These are phyloP conservation scores for Ornithoptera alexandrae DNA, from an alignment of 2,888 invertebrate genomes.

Conservation along the genomic window DNA sequence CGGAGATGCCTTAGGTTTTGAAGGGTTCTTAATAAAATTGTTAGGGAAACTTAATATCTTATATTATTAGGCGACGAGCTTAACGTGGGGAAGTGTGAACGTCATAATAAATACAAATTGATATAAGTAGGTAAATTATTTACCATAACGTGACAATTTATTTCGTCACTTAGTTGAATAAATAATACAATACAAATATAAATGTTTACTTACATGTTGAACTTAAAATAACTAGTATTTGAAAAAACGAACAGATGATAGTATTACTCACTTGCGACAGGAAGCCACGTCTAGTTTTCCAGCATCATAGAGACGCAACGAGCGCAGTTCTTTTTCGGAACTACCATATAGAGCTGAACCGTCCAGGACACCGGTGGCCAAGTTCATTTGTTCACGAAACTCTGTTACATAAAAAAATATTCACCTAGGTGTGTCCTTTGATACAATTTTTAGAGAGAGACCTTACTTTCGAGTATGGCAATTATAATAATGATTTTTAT, in stretches of 20 bases:
- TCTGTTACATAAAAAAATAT: slow-evolving; percentile 64
- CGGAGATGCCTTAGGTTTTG: not conserved
- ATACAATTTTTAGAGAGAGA: no score
- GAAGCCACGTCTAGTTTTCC: slow-evolving; percentile 85
- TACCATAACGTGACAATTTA: no score
- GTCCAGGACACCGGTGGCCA: slow-evolving; percentile 90
- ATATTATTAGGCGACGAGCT: not conserved
- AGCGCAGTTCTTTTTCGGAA: slow-evolving; percentile 85
- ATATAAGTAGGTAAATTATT: no score
- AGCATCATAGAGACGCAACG: slow-evolving; percentile 84
- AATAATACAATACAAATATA: no score
- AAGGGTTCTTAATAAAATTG: not conserved
- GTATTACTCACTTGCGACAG: slow-evolving; percentile 79
- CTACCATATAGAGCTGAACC: slow-evolving; percentile 91
- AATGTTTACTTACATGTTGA: not conserved
- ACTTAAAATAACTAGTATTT: not conserved
- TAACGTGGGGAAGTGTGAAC: not conserved
- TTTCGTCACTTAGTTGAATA: no score
- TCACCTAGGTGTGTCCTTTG: no score
- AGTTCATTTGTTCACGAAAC: slow-evolving; percentile 90
- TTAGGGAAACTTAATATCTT: not conserved
- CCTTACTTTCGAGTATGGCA: no score
- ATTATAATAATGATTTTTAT: no score
- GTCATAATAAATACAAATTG: not conserved
- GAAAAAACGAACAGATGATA: not conserved